These are phyloP conservation scores for Drosophila repleta DNA, from an alignment of 1,140 invertebrate genomes.

Conservation along the genomic window DNA sequence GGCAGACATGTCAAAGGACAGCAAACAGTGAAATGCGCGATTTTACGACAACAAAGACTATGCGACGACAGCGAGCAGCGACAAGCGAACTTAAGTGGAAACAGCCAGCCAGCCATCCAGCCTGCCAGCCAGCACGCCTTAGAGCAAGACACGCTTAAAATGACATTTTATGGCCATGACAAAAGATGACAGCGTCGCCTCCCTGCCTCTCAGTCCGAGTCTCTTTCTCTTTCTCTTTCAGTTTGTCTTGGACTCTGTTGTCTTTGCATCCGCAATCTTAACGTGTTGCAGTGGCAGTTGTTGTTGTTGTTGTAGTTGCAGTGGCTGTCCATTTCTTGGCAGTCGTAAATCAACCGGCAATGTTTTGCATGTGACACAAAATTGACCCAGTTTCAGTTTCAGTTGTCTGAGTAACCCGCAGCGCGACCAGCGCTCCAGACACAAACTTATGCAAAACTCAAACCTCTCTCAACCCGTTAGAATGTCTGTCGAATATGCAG, in stretches of 20 bases:
- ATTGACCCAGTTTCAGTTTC: conserved; percentile 57
- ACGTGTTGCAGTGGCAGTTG: conserved; percentile 35
- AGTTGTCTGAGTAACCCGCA: conserved; percentile 34
- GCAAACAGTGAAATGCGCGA: conserved; percentile 66
- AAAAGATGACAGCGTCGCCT: conserved; percentile 59
- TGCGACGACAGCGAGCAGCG: conserved; percentile 4
- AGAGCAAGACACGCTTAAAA: conserved; percentile 40
- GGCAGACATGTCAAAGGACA: conserved; percentile 62
- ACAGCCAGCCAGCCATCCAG: conserved; percentile 51
- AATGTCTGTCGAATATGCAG: not conserved
- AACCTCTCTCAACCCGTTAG: conserved; percentile 31
- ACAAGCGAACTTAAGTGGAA: conserved; percentile 64
- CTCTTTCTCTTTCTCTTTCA: not conserved
- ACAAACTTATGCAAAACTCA: conserved; percentile 18
- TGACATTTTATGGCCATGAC: conserved; percentile 71
- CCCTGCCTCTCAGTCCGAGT: not conserved
- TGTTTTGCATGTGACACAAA: conserved; percentile 69
- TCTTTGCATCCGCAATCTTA: conserved; percentile 58
- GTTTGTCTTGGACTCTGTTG: conserved; percentile 2
- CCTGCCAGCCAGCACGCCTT: conserved; percentile 48
- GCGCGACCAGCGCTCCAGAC: conserved; percentile 22
- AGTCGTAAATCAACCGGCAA: conserved; percentile 65
- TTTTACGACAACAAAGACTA: conserved; percentile 55
- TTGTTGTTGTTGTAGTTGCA: conserved; percentile 23
- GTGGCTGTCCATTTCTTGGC: conserved; percentile 37